phyloP scores from a whole-genome alignment of 2,888 invertebrate genomes.

The Drosophila kambysellisi region DNA sequence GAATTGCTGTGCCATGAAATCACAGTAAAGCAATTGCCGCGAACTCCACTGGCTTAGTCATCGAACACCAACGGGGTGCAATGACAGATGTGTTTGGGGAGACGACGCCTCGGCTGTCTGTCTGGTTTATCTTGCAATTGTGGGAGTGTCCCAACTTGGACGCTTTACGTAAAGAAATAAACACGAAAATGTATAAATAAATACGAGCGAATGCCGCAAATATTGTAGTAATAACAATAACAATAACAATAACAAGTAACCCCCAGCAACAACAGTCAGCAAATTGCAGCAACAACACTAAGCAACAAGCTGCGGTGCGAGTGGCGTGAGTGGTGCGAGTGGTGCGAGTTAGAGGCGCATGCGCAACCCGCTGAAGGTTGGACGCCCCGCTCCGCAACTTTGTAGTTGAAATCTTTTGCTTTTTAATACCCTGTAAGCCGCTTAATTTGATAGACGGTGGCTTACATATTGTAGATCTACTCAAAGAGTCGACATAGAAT shows the following conservation, averaged over 20 bases:
- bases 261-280: constrained; percentile 16
- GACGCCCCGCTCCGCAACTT: constrained; percentile 39
- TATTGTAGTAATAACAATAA: constrained; percentile 73
- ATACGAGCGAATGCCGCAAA: constrained; percentile 71
- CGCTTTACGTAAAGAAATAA: constrained; percentile 78
- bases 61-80: background rate
- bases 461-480: background rate
- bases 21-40: constrained; percentile 63
- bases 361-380: constrained; percentile 78
- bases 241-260: constrained; percentile 36
- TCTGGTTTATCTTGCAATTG: constrained; percentile 73
- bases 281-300: constrained; percentile 40
- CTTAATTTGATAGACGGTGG: fast-evolving
- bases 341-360: constrained; percentile 47
- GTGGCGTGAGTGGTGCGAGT: constrained; percentile 15
- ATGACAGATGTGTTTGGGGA: background rate
- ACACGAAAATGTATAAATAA: constrained; percentile 66
- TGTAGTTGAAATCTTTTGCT: constrained; percentile 37
- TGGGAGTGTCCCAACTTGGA: constrained; percentile 78
- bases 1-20: constrained; percentile 79
- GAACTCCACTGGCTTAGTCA: constrained; percentile 50
- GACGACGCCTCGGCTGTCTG: constrained; percentile 45
- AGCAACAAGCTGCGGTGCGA: constrained; percentile 17
- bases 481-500: background rate
- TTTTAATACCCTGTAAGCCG: constrained; percentile 33